These are phyloP conservation scores for Bathynomus jamesi DNA, from an alignment of 1,140 invertebrate genomes.

Conservation along the genomic window DNA sequence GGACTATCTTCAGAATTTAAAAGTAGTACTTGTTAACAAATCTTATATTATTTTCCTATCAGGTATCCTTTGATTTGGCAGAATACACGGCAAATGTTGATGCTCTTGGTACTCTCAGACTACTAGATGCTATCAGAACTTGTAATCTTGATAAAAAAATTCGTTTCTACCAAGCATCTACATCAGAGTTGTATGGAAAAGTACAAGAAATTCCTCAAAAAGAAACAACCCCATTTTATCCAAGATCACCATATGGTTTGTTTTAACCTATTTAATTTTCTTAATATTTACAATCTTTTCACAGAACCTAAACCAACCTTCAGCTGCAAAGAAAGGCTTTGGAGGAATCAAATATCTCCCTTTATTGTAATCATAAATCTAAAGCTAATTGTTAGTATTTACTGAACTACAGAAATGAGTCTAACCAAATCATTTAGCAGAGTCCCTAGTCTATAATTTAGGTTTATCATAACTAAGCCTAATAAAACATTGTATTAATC, in stretches of 20 bases:
- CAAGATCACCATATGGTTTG: conserved; percentile 96
- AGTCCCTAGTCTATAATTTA: neutral
- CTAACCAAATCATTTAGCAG: no score
- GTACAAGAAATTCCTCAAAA: conserved; percentile 92
- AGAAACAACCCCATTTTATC: conserved; percentile 98
- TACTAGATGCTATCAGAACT: conserved; percentile 91
- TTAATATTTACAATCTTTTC: no score
- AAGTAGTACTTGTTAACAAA: no score
- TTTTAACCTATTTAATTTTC: conserved; percentile 2
- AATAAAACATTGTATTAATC: no score
- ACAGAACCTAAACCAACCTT: no score
- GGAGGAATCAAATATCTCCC: no score
- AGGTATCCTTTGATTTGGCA: conserved; percentile 92
- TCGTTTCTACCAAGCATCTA: conserved; percentile 96
- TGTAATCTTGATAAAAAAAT: conserved; percentile 77
- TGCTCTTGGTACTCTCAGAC: conserved; percentile 87
- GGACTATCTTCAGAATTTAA: no score
- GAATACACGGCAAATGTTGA: conserved; percentile 99
- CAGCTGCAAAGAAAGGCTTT: no score
- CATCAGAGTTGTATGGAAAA: conserved; percentile 97
- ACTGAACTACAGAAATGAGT: no score
- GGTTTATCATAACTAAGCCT: no score
- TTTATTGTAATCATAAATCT: no score
- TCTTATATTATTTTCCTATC: conserved; percentile 34
- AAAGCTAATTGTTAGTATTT: no score